A percentile compares a stretch with the other conserved stretches of the same genome.
These are phyloP conservation scores for Engraulis encrasicolus DNA, from an alignment of 2,113 vertebrate genomes.

Conservation along the genomic window DNA sequence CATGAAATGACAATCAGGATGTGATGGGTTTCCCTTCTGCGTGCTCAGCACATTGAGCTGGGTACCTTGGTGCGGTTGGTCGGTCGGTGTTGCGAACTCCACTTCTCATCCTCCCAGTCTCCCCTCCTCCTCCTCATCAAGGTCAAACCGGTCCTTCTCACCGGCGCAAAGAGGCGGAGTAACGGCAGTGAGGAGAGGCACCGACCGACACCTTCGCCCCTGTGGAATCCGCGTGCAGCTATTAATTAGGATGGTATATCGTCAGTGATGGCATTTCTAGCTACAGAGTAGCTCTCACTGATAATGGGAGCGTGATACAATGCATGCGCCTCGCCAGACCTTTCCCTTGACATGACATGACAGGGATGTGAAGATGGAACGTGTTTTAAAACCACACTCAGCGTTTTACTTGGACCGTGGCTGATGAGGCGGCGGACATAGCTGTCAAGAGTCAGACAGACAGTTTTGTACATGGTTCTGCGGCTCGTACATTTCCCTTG, in stretches of 20 bases:
- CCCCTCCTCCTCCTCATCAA: constrained; percentile 45
- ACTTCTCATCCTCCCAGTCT: not conserved
- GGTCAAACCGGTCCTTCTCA: constrained; percentile 51
- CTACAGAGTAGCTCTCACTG: not conserved
- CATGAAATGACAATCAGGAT: not conserved
- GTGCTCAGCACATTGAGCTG: not conserved
- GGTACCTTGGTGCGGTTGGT: not conserved
- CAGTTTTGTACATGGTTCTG: not conserved
- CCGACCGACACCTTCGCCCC: not conserved
- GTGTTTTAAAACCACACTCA: not conserved
- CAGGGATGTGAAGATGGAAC: not conserved
- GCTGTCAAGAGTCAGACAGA: not conserved
- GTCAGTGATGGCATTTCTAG: not conserved
- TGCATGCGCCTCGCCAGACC: not conserved
- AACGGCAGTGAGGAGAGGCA: not conserved
- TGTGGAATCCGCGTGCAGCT: not conserved
- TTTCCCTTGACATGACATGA: not conserved
- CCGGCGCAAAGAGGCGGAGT: constrained; percentile 9
- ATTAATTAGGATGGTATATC: not conserved
- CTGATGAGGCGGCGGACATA: not conserved
- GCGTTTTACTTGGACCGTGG: not conserved
- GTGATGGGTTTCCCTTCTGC: constrained; percentile 3
- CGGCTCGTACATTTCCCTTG: not conserved
- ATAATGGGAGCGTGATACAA: not conserved
- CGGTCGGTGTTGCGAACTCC: not conserved